phyloP scores from a whole-genome alignment of 2,113 vertebrate species.

The Gasterosteus nipponicus region DNA sequence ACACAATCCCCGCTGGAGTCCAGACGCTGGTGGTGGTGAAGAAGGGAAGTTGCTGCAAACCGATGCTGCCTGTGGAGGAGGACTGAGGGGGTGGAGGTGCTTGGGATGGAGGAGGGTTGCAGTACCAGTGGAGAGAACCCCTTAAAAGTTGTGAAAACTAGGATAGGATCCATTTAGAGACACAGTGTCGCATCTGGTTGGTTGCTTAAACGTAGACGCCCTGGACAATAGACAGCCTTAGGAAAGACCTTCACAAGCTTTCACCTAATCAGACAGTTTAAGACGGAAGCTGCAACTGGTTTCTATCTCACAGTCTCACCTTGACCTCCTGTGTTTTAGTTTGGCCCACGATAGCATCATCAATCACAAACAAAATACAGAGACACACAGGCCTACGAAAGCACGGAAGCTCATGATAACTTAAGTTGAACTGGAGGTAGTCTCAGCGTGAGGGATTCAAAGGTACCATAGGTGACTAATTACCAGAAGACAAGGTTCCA shows the following conservation, averaged over 20 bases:
- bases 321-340: not conserved
- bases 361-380: not conserved
- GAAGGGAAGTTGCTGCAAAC: no score
- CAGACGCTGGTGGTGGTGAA: no score
- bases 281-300: not conserved
- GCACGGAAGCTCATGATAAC: not conserved
- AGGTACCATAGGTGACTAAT: not conserved
- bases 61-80: no score
- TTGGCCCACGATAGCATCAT: not conserved
- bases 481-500: not conserved
- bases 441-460: not conserved
- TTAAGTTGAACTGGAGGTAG: not conserved
- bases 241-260: not conserved
- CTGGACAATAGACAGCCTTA: not conserved
- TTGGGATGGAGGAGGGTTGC: no score
- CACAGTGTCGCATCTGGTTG: no score
- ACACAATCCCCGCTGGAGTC: no score
- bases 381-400: not conserved
- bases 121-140: no score
- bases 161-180: no score
- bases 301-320: not conserved
- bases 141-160: no score
- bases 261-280: not conserved
- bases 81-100: no score
- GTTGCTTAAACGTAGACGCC: no score